Base-by-base conservation (phyloP, 2,113 vertebrate species). In the Origma solitaria region DNA sequence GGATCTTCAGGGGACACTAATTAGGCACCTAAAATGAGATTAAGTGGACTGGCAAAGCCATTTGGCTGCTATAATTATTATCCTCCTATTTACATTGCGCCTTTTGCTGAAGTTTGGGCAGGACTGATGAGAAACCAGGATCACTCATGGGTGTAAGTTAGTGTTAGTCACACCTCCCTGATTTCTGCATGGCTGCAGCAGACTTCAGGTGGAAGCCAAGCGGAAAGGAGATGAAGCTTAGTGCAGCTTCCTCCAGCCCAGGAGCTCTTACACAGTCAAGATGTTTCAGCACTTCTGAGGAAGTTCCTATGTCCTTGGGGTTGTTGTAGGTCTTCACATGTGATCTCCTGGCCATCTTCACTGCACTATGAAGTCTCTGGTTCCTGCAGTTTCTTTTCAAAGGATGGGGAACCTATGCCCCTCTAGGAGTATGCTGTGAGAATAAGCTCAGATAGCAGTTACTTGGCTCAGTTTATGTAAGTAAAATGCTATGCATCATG, bases 301-400 rank as follows among this genome's bases (percentile, higher is more conserved):
- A 0, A 0, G 30, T 25, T 65, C 9, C 5, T 35, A 38, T 1
- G 0, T 78, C 8, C 2, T 2, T 54, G 31, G 28, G 24, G n/a
- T 24, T 70, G 38, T 31, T 75, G 40, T 42, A 47, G 16, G 27
- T 54, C 33, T 68, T 83, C 19, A 22, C 17, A 10, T 1, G 1
- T 47, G 37, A 62, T 54, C 33, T 83, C 27, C n/a, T 76, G 71
- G 15, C 49, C 4, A 4, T 47, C 40, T 77, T 61, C 0, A 1
- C n/a, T 57, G 45, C 54, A 31, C 21, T 25, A 24, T 21, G 40
- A 65, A 84, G 77, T n/a, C 42, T 79, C 53, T 30, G 12, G 25
- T 53, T 61, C 27, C 25, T 79, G 33, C 33, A 50, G 42, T 49
- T 73, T 65, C n/a, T 75, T 83, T 70, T 35, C 47, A 50, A 77